A percentile compares a stretch with the other conserved stretches of the same genome.
Evolutionary conservation across 1,140 invertebrate genomes (phyloP).

Genomic region (Conus ventricosus): DNA sequence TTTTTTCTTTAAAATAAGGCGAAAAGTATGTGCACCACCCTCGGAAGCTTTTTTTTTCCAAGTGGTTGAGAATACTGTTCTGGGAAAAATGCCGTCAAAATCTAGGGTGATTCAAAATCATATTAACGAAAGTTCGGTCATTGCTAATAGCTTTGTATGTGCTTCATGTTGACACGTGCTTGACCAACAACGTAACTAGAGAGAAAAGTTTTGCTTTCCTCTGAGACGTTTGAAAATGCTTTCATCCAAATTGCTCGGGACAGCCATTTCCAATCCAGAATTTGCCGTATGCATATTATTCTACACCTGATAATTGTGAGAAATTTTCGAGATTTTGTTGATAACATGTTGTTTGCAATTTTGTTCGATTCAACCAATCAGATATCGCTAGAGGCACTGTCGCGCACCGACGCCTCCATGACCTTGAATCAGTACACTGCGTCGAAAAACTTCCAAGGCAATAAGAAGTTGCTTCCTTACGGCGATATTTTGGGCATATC

Average conservation of each 20-base stretch:
- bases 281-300: conserved; percentile 96
- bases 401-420: conserved; percentile 33
- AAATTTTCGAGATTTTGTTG: conserved; percentile 55
- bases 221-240: conserved; percentile 62
- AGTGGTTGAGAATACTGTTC: too few species aligned
- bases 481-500: too few species aligned
- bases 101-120: too few species aligned
- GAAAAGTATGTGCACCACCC: too few species aligned
- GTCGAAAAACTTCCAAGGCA: too few species aligned
- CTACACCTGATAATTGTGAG: conserved; percentile 89
- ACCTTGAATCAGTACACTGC: background rate
- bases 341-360: background rate
- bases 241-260: conserved; percentile 77
- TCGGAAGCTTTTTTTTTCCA: too few species aligned
- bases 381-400: conserved; percentile 11
- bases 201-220: background rate
- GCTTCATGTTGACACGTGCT: conserved; percentile 1
- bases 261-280: conserved; percentile 95
- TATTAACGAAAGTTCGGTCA: background rate
- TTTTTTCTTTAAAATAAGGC: too few species aligned
- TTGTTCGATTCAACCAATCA: conserved; percentile 17
- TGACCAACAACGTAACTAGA: background rate
- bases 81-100: background rate
- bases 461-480: too few species aligned
- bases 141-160: background rate